Evolutionary conservation across 2,113 vertebrate genomes (phyloP), one percentile per base, ranked within the genome.

Genomic region (Leptocoma aspasia): DNA sequence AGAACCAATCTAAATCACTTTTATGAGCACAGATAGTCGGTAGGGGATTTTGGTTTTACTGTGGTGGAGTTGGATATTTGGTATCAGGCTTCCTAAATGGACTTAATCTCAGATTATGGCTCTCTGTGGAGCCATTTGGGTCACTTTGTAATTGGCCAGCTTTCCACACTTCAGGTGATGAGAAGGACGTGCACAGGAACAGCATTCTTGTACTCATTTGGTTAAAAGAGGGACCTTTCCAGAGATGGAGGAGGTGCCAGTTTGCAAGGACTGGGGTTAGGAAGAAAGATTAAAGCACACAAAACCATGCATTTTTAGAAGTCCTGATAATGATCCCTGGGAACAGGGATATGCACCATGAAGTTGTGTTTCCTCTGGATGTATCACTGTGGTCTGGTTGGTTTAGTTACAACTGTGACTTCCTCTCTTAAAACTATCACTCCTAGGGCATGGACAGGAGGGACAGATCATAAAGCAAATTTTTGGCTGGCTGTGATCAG

Each of bases 1-100:
- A 81, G 81, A 91, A 95, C 45, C 53, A 88, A 82, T 59, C 75
- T 93, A 97, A 97, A 97, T 95, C 91, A 95, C 68, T 96, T 96
- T 96, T 93, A 96, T 90, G 86, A 89, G 86, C 86, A 91, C 56
- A 93, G 92, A 91, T 85, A 86, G 66, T 83, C 68, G 3, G 60
- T 50, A 42, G 83, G 91, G 90, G 90, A 95, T 97, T 96, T 95
- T 73, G 53, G 15, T 95, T 94, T 95, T 94, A 91, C 73, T 88
- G 53, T 64, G 47, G 69, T 89, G 60, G 52, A 76, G 75, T 88
- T 84, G 78, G 61, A 80, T 97, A 90, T 92, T 92, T 89, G 44
- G 91, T 94, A 91, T 95, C 83, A 85, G 73, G 37, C 88, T 96
- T 95, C 93, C 64, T 96, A 92, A 96, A 79, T 42, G 47, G 75